Percentiles rank a stretch among this genome's conserved stretches.
Evolutionary conservation across 2,888 invertebrate species (phyloP).

Genomic region (Nezara viridula): DNA sequence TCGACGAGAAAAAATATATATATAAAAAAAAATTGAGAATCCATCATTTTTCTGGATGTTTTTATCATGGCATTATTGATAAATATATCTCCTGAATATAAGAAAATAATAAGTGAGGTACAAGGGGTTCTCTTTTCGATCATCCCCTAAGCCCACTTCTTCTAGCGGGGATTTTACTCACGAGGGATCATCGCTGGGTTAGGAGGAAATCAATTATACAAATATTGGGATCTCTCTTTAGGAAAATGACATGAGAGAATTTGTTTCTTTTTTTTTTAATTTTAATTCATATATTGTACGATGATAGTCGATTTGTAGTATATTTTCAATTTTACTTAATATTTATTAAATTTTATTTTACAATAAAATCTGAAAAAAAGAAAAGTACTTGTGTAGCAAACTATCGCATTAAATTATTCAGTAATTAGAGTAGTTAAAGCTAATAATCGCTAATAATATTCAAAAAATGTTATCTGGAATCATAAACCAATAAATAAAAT

Average conservation of each 20-base stretch:
- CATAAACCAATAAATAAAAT: too few relatives aligned
- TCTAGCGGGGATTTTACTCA: background rate
- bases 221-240: background rate
- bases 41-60: background rate
- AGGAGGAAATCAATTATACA: background rate
- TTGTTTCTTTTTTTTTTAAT: background rate
- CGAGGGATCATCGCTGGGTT: background rate
- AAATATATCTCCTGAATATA: background rate
- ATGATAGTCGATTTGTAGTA: too few relatives aligned
- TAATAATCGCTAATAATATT: too few relatives aligned
- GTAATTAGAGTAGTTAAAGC: too few relatives aligned
- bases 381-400: too few relatives aligned
- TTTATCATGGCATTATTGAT: background rate
- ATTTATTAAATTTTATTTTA: too few relatives aligned
- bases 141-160: background rate
- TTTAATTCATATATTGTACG: too few relatives aligned
- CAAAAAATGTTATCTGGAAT: too few relatives aligned
- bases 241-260: background rate
- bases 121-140: background rate
- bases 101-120: background rate
- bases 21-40: background rate
- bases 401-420: too few relatives aligned
- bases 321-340: too few relatives aligned
- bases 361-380: too few relatives aligned
- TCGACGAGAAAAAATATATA: too few relatives aligned